phyloP scores from a whole-genome alignment of 2,113 vertebrate species.

The Himantopus leucocephalus region DNA sequence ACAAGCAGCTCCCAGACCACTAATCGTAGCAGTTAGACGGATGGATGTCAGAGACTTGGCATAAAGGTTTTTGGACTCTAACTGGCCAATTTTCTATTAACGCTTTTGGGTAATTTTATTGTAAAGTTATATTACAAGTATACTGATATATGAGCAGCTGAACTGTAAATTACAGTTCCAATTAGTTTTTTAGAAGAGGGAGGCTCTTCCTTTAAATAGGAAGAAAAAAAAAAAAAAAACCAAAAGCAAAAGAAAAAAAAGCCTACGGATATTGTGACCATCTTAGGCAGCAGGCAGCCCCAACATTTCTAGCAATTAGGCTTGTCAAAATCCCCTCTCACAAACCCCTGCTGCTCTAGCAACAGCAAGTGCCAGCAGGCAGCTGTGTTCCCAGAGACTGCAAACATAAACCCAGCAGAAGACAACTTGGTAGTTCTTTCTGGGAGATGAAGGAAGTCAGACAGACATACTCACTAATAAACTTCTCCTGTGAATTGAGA shows the following conservation, averaged over 20 bases:
- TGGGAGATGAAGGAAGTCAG: background rate
- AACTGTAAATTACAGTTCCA: background rate
- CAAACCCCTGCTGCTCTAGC: background rate
- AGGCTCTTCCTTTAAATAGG: background rate
- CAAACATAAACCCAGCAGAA: background rate
- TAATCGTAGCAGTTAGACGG: background rate
- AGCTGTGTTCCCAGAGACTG: background rate
- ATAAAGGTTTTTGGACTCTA: background rate
- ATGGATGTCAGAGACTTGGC: background rate
- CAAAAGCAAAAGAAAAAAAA: background rate
- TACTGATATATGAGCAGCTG: background rate
- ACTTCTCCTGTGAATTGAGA: background rate
- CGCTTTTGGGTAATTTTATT: background rate
- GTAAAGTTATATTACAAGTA: background rate
- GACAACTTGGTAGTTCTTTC: constrained; percentile 18
- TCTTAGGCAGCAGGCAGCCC: constrained; percentile 10
- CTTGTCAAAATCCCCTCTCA: background rate
- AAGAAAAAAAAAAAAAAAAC: background rate
- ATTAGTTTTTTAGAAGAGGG: background rate
- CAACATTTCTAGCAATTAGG: constrained; percentile 11
- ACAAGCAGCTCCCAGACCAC: background rate
- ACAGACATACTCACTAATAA: background rate
- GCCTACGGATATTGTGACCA: background rate
- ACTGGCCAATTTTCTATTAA: background rate
- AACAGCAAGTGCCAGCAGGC: constrained; percentile 22